Evolutionary conservation across 2,113 vertebrate genomes (phyloP).

Genomic region (human): DNA sequence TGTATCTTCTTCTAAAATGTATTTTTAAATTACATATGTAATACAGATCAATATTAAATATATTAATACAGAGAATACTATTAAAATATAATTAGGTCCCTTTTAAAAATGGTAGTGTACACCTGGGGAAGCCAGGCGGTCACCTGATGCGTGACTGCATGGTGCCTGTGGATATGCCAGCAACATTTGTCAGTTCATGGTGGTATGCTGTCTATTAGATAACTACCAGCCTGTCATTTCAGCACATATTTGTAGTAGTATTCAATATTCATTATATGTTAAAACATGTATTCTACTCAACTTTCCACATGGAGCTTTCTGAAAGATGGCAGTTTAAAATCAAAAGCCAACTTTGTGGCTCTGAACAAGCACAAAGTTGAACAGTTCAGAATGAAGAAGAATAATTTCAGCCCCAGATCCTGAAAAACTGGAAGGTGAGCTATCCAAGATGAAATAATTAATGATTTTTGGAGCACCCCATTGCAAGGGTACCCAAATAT

Average conservation of each 20-base stretch:
- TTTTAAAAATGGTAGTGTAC: not conserved
- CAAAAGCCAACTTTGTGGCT: not conserved
- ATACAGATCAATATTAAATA: not conserved
- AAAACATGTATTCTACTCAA: not conserved
- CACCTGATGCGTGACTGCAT: too few species aligned
- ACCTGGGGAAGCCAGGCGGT: not conserved
- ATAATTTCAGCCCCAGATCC: not conserved
- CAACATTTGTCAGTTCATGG: not conserved
- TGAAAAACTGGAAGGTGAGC: conserved; percentile 63
- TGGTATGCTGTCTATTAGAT: not conserved
- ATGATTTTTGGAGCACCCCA: conserved; percentile 68
- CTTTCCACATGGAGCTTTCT: not conserved
- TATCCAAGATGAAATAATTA: conserved; percentile 70
- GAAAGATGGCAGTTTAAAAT: not conserved
- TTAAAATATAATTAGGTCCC: not conserved
- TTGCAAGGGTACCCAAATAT: conserved; percentile 63
- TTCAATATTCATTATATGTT: not conserved
- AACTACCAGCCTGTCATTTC: not conserved
- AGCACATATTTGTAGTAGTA: not conserved
- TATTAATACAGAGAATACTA: not conserved
- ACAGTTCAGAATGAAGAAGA: conserved; percentile 5
- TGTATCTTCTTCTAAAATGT: not conserved
- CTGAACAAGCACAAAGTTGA: not conserved
- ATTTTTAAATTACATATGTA: not conserved
- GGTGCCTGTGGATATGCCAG: too few species aligned